Base-by-base conservation (phyloP, 2,888 invertebrate genomes). In the Ormyrus nitidulus region DNA sequence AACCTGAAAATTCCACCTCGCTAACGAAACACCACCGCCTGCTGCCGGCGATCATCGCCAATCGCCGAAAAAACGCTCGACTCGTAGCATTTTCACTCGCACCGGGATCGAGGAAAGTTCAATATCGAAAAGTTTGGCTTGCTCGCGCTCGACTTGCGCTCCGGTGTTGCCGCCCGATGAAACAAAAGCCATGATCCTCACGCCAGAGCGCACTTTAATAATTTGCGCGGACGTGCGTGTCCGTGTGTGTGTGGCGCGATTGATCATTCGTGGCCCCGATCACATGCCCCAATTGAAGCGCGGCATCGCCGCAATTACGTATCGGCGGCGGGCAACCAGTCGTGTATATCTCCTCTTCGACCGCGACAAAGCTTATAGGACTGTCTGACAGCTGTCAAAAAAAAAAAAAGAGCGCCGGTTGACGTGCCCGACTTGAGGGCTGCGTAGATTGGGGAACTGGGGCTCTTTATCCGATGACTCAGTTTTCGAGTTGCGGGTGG, bases 151-250 rank as follows among this genome's bases (percentile, higher is more conserved):
- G 46, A 46, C 8, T 9, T 54, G 10, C 13, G 19, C 19, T 19
- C 19, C 19, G 19, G 1, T 19, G 19, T 19, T 19, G 19, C 19
- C 19, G 19, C 19, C 6, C 58, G 58, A 59, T 59, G 58, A 59
- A 13, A 59, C 58, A 34, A 19, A 19, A 19, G 19, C 19, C 19
- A 19, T 19, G 19, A 19, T 19, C 19, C 19, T 19, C 59, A n/a
- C 70, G 46, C 59, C 1, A n/a, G 58, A 46, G 59, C 10, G 53
- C 51, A 53, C 61, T 72, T 72, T 72, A 72, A 72, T 72, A 72
- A 72, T 72, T 72, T 54, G 46, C 56, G 48, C n/a, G 68, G 6
- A 19, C 19, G 19, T 19, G 19, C 19, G 19, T 19, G 0, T 19
- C 0, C 0, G 19, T 19, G 19, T 19, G 19, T 19, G 19, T 0